Conservation (phyloP, 1,140 invertebrate genomes). For the Drosophila murphyi region DNA sequence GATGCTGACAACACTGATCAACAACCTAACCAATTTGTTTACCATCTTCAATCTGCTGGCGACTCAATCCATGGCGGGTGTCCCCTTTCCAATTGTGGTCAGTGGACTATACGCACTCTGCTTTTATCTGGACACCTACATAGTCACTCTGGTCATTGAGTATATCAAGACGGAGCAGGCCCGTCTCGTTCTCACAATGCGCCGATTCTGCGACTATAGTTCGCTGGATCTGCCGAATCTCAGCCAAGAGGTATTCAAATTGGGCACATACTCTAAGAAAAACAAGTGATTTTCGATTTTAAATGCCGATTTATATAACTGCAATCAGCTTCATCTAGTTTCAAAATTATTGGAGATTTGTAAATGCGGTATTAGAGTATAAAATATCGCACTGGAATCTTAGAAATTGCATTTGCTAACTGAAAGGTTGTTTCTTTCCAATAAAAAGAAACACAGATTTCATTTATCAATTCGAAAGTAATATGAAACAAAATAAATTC, state of each 20-base stretch:
- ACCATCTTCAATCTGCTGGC: constrained; percentile 72
- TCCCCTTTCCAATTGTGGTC: constrained; percentile 54
- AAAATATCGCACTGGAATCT: no score
- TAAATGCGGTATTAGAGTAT: no score
- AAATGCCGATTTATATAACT: no score
- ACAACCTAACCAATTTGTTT: constrained; percentile 73
- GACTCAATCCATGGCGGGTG: constrained; percentile 48
- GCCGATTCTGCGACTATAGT: constrained; percentile 46
- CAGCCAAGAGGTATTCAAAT: constrained; percentile 48
- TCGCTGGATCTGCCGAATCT: constrained; percentile 33
- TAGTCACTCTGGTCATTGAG: constrained; percentile 70
- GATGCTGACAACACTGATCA: constrained; percentile 72
- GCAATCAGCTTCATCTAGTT: no score
- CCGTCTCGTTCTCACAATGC: constrained; percentile 46
- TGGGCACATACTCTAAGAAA: no score
- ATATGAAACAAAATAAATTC: no score
- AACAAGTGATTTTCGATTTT: no score
- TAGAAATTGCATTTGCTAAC: no score
- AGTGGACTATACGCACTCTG: constrained; percentile 59
- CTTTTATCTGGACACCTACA: constrained; percentile 76
- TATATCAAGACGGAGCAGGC: constrained; percentile 62
- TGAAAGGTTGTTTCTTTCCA: no score
- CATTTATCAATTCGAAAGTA: no score
- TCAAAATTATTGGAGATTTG: no score
- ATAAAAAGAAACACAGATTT: no score